Evolutionary conservation across 2,888 invertebrate species (phyloP).

Genomic region (Dione juno): DNA sequence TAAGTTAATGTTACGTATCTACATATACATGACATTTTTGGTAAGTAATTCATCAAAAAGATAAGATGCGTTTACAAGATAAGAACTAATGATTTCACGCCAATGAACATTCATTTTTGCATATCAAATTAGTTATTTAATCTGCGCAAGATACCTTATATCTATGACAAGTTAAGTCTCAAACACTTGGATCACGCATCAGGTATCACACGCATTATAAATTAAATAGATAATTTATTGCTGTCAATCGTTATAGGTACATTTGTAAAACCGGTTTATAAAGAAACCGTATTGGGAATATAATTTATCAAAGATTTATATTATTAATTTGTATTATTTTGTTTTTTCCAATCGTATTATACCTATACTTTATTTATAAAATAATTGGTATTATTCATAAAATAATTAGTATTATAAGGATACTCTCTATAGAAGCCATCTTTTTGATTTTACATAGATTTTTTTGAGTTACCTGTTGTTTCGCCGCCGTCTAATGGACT

Average conservation of each 20-base stretch:
- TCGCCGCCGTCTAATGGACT: too few species aligned
- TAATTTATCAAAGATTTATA: not conserved
- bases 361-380: too few species aligned
- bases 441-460: too few species aligned
- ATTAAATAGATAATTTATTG: constrained; percentile 1
- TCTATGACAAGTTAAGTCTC: constrained; percentile 14
- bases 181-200: constrained; percentile 5
- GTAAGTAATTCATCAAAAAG: constrained; percentile 13
- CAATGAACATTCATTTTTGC: constrained; percentile 14
- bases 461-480: too few species aligned
- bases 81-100: constrained; percentile 21
- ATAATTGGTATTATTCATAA: too few species aligned
- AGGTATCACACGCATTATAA: not conserved
- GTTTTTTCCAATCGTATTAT: too few species aligned
- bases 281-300: not conserved
- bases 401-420: too few species aligned
- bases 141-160: constrained; percentile 11
- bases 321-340: too few species aligned
- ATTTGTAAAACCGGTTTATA: constrained; percentile 4
- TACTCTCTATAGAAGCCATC: too few species aligned
- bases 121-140: constrained; percentile 5
- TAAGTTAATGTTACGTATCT: constrained; percentile 27
- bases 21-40: not conserved
- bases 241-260: constrained; percentile 15
- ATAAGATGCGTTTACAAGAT: not conserved